Conservation (phyloP, 2,888 invertebrate species). For the Ectobius pallidus region DNA sequence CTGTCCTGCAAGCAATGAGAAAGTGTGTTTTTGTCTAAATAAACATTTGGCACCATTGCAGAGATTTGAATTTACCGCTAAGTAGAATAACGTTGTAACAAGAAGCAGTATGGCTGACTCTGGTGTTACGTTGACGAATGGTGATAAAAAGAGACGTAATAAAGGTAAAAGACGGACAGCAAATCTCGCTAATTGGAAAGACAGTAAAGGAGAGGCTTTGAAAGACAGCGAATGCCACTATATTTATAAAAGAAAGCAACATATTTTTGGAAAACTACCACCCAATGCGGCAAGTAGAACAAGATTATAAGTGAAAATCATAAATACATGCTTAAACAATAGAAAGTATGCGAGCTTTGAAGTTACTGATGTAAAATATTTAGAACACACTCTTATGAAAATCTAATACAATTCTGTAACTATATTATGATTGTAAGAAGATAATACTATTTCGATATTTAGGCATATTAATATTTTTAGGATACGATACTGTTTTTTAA, state of each 20-base stretch:
- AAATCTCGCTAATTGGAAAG: not conserved
- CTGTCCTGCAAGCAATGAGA: not conserved
- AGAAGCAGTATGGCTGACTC: not conserved
- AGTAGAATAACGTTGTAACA: not conserved
- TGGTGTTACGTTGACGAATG: not conserved
- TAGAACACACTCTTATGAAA: not conserved
- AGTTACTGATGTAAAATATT: constrained; percentile 11
- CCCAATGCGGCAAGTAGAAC: not conserved
- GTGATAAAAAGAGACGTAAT: not conserved
- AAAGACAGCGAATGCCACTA: not conserved
- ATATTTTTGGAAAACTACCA: not conserved
- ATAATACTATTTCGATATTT: not conserved
- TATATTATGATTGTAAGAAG: not conserved
- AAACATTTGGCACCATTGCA: not conserved
- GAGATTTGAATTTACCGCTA: not conserved
- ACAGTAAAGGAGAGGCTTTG: not conserved
- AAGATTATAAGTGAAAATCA: not conserved
- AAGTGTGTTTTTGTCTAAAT: not conserved
- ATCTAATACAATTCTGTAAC: not conserved
- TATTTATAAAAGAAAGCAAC: not conserved
- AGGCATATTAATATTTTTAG: constrained; percentile 12
- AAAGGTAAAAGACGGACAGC: not conserved
- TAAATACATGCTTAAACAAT: not conserved
- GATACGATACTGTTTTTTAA: not conserved
- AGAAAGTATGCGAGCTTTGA: not conserved